Evolutionary conservation across 2,113 vertebrate genomes (phyloP), one percentile per base, ranked within the genome.

Genomic region (Myotis yumanensis): DNA sequence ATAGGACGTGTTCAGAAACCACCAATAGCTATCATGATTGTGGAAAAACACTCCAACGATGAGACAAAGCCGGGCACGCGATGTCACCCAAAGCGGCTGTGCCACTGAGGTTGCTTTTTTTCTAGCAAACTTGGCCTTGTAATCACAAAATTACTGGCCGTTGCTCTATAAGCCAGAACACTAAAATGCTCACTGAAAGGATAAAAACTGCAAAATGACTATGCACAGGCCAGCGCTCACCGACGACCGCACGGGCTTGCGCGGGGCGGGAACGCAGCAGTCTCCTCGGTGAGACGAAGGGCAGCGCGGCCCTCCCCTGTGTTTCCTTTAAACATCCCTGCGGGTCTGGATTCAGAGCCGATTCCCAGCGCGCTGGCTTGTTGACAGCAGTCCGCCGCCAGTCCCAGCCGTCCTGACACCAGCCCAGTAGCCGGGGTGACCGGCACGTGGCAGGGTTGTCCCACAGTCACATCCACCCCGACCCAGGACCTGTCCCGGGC

Each of bases 241-340:
- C 9, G 0, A 12, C 23, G 32, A 11, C 57, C 9, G 15, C 23
- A 0, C 32, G 22, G 69, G 40, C 10, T 12, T 35, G 52, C 0
- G 0, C 43, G 54, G 43, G 48, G 52, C 0, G 0, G 20, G 40
- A 52, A 28, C 30, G 0, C 8, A 20, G 15, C n/a, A 2, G n/a
- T 3, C 66, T 28, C 12, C 54, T 52, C 5, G 1, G 48, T 1
- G 2, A 43, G 28, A 46, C 22, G 0, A 59, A 8, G 9, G 4
- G 46, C 35, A 20, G 46, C 22, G 7, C 6, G 7, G 82, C 68
- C 7, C 40, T 3, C 25, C 1, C 0, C 23, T 10, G 3, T 23
- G 37, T 40, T 37, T 54, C 18, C 30, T 5, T 62, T 54, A 52
- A 15, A 18, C 57, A 11, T 3, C 8, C 0, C 25, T 0, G 15